Evolutionary conservation across 2,888 invertebrate genomes (phyloP).

Genomic region (Linnaemya vulpina): DNA sequence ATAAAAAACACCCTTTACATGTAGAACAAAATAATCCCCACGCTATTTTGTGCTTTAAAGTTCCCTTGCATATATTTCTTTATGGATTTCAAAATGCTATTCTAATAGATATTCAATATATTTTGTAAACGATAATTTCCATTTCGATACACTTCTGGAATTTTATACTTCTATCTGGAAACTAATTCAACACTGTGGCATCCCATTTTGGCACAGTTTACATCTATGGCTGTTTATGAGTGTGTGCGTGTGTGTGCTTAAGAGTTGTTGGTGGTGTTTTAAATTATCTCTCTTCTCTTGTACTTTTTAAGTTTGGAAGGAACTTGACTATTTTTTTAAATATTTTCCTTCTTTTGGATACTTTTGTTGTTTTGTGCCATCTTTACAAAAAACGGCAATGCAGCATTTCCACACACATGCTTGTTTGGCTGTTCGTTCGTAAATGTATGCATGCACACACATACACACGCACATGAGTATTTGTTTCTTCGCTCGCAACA

Average conservation of each 20-base stretch:
- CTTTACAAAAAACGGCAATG: slow-evolving; percentile 63
- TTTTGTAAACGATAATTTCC: too few relatives aligned
- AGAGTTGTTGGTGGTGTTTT: background rate
- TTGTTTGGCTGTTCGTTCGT: slow-evolving; percentile 59
- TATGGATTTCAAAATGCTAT: too few relatives aligned
- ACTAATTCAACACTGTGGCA: background rate
- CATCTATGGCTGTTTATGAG: background rate
- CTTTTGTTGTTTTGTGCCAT: slow-evolving; percentile 31
- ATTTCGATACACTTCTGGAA: too few relatives aligned
- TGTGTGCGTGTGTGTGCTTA: background rate
- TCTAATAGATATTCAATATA: too few relatives aligned
- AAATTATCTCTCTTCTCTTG: slow-evolving; percentile 27
- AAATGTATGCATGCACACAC: background rate
- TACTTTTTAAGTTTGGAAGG: slow-evolving; percentile 30
- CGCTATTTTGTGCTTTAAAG: too few relatives aligned
- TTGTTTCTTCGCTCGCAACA: slow-evolving; percentile 24
- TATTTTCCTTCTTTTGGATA: background rate
- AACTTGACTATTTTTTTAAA: slow-evolving; percentile 32
- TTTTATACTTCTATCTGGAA: too few relatives aligned
- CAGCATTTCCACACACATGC: slow-evolving; percentile 72
- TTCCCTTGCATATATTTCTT: too few relatives aligned
- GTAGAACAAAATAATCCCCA: too few relatives aligned
- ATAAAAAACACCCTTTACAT: too few relatives aligned
- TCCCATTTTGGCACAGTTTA: slow-evolving; percentile 15
- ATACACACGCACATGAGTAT: background rate